Percentiles rank a stretch among this genome's conserved stretches.
Conservation (phyloP, 2,888 invertebrate genomes). For the Amblyjoppa proteus region DNA sequence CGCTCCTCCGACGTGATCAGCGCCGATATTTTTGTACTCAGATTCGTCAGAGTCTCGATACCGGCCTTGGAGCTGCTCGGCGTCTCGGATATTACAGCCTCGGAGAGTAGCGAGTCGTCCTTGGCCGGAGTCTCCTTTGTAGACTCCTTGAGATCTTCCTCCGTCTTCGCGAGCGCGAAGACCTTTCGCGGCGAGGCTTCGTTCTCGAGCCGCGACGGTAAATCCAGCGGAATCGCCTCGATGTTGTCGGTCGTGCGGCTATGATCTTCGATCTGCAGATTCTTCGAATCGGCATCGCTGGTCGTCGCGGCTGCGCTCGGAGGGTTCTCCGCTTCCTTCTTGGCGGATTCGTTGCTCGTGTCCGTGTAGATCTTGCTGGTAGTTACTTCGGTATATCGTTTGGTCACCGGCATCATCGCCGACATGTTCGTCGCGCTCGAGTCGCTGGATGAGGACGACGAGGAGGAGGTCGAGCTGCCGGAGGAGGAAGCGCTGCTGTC, state of each 20-base stretch:
- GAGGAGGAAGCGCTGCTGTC: conserved; percentile 75
- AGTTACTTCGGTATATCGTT: conserved; percentile 54
- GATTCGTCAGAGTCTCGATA: conserved; percentile 78
- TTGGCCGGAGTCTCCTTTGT: conserved; percentile 81
- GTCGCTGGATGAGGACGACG: conserved; percentile 68
- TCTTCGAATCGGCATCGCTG: not conserved
- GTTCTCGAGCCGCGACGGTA: conserved; percentile 34
- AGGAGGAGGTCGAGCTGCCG: conserved; percentile 72
- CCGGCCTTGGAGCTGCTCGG: conserved; percentile 81
- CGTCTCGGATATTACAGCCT: conserved; percentile 81
- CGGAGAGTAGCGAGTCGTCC: conserved; percentile 76
- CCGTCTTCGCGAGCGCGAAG: conserved; percentile 73
- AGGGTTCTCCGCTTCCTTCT: conserved; percentile 40
- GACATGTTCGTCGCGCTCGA: conserved; percentile 69
- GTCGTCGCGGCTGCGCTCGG: not conserved
- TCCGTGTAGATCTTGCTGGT: conserved; percentile 68
- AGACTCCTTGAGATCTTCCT: conserved; percentile 59
- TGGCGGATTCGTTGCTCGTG: conserved; percentile 68
- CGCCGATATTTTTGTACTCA: conserved; percentile 80
- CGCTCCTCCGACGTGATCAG: conserved; percentile 71
- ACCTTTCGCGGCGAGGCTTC: conserved; percentile 79
- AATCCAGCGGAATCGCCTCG: not conserved
- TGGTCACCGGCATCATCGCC: conserved; percentile 58
- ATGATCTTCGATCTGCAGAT: not conserved
- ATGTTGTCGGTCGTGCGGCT: not conserved